Evolutionary conservation across 2,888 invertebrate genomes (phyloP), one percentile per base, ranked within the genome.

Genomic region (Acleris laterana): DNA sequence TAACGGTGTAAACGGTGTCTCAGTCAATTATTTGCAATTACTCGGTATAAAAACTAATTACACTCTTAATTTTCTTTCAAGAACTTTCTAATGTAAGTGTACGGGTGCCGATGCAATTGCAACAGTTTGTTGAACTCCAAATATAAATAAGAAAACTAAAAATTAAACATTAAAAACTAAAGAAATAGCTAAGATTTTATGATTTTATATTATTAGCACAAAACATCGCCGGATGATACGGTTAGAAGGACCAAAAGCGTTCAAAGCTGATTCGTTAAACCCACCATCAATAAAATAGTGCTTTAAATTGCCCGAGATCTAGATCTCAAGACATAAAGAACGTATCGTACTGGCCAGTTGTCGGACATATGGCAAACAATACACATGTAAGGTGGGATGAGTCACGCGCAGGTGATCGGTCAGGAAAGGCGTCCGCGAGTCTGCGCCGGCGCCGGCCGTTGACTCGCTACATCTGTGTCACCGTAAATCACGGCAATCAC

Each of bases 321-420:
- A 64, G 53, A 64, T 59, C 19, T 46, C 17, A 5, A 20, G 53
- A 17, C 59, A 52, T 63, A 32, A 58, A 58, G 63, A n/a, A 11
- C 9, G 11, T 32, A 48, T 49, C 42, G 53, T 59, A 64, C 25
- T 53, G 59, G 48, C 20, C 38, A 38, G 38, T 38, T 46, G 44
- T 7, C 52, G 38, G 60, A 56, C 50, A 61, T 56, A 62, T 61
- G 60, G 55, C 48, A 46, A 49, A 61, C 64, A 58, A 64, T 62
- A 53, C 49, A 46, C 61, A 61, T 51, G 56, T 61, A 65, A 56
- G 65, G 42, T 70, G 38, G 38, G 38, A 38, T 38, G 70, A 70
- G 44, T 70, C 70, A 69, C 48, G 65, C 68, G 68, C 70, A 68
- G 65, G 63, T 69, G 68, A 66, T 51, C 62, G 44, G 65, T 64